phyloP scores from a whole-genome alignment of 2,797 vertebrate genomes.

The Brachyalestes nurse region DNA sequence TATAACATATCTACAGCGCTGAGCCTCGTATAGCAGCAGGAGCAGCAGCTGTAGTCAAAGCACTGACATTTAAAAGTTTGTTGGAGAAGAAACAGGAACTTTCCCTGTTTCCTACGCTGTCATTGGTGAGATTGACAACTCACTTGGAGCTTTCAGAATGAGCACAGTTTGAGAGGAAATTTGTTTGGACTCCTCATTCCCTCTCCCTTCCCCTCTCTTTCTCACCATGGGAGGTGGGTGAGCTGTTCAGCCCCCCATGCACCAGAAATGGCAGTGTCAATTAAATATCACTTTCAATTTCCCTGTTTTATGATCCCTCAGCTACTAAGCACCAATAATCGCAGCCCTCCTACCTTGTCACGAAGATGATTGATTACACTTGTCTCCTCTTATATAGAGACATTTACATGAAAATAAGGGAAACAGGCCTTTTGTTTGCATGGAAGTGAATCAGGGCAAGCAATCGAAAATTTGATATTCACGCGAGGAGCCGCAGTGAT shows the following conservation, averaged over 20 bases:
- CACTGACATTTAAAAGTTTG: constrained; percentile 78
- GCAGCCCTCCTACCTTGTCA: constrained; percentile 86
- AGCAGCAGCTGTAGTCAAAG: constrained; percentile 24
- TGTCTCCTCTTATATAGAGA: constrained; percentile 85
- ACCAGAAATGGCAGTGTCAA: constrained; percentile 87
- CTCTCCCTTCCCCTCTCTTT: constrained; percentile 30
- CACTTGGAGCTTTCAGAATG: constrained; percentile 67
- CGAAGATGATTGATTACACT: constrained; percentile 88
- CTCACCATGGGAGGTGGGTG: constrained; percentile 42
- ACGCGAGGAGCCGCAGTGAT: constrained; percentile 77
- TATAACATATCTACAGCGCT: background rate
- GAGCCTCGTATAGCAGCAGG: constrained; percentile 11
- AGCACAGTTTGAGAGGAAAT: constrained; percentile 74
- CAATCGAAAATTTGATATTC: constrained; percentile 85
- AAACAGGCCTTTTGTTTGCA: constrained; percentile 83
- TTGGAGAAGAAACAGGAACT: constrained; percentile 44
- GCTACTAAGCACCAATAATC: constrained; percentile 90
- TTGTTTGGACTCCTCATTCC: constrained; percentile 70
- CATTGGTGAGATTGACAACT: constrained; percentile 76
- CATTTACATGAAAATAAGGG: constrained; percentile 90
- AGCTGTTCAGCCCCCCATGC: constrained; percentile 68
- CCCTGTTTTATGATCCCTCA: constrained; percentile 87
- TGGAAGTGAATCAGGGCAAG: constrained; percentile 79
- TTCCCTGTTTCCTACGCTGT: constrained; percentile 67
- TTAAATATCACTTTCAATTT: constrained; percentile 92